Evolutionary conservation across 2,113 vertebrate species (phyloP).

Genomic region (Cavia aperea): DNA sequence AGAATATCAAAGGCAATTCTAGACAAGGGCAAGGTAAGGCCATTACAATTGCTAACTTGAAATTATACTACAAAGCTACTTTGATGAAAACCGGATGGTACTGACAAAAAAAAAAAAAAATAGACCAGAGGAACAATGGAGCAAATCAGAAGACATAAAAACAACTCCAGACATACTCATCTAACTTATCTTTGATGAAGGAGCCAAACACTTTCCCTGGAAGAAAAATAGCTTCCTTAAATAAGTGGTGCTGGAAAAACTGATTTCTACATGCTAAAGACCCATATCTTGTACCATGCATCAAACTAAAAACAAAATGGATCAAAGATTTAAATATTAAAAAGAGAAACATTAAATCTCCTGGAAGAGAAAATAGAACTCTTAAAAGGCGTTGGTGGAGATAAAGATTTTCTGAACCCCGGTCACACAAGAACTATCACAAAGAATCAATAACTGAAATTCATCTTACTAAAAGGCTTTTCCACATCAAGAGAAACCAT

Average conservation of each 20-base stretch:
- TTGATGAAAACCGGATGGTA: background rate
- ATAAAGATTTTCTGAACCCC: background rate
- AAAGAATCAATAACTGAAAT: background rate
- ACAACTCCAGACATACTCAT: background rate
- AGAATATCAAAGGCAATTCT: background rate
- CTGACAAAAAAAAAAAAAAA: background rate
- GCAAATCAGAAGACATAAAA: background rate
- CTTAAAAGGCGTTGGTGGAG: background rate
- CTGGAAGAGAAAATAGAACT: background rate
- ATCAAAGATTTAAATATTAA: background rate
- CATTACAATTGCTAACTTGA: background rate
- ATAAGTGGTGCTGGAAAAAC: background rate
- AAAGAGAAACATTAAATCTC: background rate
- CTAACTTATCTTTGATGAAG: background rate
- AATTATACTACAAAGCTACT: background rate
- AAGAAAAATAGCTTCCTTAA: background rate
- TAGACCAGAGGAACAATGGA: background rate
- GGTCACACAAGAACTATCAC: background rate
- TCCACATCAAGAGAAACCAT: background rate
- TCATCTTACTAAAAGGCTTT: background rate
- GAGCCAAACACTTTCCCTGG: background rate
- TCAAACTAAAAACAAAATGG: background rate
- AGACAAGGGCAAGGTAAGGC: background rate
- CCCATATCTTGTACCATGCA: background rate
- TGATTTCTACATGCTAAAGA: background rate